These are phyloP conservation scores for Spodoptera littoralis DNA, from an alignment of 2,888 invertebrate species.

Conservation along the genomic window DNA sequence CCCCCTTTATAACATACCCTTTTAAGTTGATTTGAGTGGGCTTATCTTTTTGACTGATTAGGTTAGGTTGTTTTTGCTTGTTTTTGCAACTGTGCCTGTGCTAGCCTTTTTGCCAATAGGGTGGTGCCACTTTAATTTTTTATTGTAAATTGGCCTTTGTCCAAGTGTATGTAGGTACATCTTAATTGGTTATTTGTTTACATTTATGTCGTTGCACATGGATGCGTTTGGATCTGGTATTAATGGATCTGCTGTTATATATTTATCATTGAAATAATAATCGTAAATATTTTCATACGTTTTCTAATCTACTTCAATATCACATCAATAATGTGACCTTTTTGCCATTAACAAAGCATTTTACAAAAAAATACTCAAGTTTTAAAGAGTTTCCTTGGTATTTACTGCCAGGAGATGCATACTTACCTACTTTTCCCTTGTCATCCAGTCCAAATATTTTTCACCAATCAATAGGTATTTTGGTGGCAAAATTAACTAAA, in stretches of 20 bases:
- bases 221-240: background rate
- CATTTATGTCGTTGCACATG: slow-evolving; percentile 3
- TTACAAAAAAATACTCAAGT: no score
- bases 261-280: background rate
- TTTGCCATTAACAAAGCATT: no score
- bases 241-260: background rate
- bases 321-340: no score
- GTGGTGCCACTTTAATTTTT: background rate
- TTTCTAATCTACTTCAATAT: no score
- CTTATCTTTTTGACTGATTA: slow-evolving; percentile 35
- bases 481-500: slow-evolving; percentile 21
- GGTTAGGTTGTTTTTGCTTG: slow-evolving; percentile 8
- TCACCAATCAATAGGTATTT: slow-evolving; percentile 1
- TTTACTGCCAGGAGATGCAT: no score
- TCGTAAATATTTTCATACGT: no score
- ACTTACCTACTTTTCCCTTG: background rate
- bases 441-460: background rate
- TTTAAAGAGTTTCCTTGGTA: no score
- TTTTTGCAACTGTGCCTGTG: slow-evolving; percentile 12
- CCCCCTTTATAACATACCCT: slow-evolving; percentile 35
- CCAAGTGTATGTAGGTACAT: slow-evolving; percentile 2
- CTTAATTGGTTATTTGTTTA: slow-evolving; percentile 13
- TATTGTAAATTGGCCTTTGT: slow-evolving; percentile 1
- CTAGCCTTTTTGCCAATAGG: slow-evolving; percentile 6
- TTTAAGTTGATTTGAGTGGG: slow-evolving; percentile 39